Percentiles rank a stretch among this genome's conserved stretches.
Evolutionary conservation across 2,113 vertebrate genomes (phyloP).

Genomic region (Cottus gobio): DNA sequence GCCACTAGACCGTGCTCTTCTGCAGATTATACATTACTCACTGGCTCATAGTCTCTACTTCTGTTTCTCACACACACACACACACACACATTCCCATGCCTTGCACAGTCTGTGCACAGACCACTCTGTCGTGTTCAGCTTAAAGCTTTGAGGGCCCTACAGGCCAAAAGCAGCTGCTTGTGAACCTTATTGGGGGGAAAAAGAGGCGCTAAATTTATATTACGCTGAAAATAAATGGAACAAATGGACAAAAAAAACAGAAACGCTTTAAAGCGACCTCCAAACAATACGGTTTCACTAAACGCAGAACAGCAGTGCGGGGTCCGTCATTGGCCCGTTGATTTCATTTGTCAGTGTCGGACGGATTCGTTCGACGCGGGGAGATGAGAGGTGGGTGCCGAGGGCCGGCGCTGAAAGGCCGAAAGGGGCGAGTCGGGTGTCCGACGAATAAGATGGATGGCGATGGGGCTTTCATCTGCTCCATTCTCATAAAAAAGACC

Average conservation of each 20-base stretch:
- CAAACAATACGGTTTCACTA: neutral
- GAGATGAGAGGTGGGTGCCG: conserved; percentile 44
- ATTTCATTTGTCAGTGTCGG: conserved; percentile 31
- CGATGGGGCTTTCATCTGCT: conserved; percentile 44
- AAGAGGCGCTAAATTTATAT: neutral
- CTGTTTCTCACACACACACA: conserved; percentile 42
- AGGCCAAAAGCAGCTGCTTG: neutral
- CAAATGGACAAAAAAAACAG: neutral
- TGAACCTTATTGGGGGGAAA: neutral
- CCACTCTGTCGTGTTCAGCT: conserved; percentile 3
- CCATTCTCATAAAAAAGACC: conserved; percentile 13
- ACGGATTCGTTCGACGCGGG: conserved; percentile 33
- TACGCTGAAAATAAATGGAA: too few species aligned
- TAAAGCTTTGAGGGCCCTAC: neutral
- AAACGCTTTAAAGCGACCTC: neutral
- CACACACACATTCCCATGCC: conserved; percentile 49
- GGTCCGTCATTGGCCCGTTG: conserved; percentile 13
- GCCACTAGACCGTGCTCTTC: conserved; percentile 94
- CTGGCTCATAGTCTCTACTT: conserved; percentile 17
- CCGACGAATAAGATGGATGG: conserved; percentile 58
- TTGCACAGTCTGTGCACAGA: conserved; percentile 4
- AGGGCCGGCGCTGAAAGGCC: conserved; percentile 37
- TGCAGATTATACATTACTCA: conserved; percentile 85
- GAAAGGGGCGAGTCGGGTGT: conserved; percentile 51
- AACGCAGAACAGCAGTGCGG: neutral